Conservation (phyloP, 2,113 vertebrate species). For the Ia io region DNA sequence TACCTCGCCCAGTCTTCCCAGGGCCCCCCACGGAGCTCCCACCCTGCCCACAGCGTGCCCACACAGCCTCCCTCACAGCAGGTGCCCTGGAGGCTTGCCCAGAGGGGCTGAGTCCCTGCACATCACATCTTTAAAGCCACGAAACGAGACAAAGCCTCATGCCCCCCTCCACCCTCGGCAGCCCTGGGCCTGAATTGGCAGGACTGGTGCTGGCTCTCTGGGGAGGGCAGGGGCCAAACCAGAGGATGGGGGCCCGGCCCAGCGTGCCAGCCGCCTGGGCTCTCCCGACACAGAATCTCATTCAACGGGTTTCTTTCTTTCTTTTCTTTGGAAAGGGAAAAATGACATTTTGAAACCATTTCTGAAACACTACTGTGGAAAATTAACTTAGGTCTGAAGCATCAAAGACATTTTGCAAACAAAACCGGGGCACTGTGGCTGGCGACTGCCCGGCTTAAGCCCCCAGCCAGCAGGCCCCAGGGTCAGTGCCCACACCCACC, state of each 20-base stretch:
- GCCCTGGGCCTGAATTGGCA: neutral
- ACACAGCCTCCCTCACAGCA: neutral
- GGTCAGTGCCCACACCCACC: neutral
- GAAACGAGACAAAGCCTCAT: neutral
- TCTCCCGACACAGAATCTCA: neutral
- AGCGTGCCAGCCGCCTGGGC: rapidly evolving
- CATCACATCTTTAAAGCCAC: neutral
- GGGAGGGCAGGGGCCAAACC: neutral
- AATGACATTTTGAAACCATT: conserved; percentile 57
- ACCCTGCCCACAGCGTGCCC: neutral
- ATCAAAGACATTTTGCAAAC: conserved; percentile 35
- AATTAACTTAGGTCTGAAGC: conserved; percentile 50
- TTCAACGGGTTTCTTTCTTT: neutral
- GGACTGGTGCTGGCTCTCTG: rapidly evolving
- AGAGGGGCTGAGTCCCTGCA: neutral
- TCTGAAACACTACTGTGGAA: conserved; percentile 56
- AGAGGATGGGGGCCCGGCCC: neutral
- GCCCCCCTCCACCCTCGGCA: no score
- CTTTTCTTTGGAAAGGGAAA: neutral
- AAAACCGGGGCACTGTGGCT: conserved; percentile 10
- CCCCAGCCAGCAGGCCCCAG: neutral
- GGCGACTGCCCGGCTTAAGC: neutral
- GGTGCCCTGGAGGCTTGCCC: rapidly evolving
- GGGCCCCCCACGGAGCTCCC: neutral
- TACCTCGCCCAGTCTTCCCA: neutral